Evolutionary conservation across 2,113 vertebrate genomes (phyloP), one percentile per base, ranked within the genome.

Genomic region (Hippocampus zosterae): DNA sequence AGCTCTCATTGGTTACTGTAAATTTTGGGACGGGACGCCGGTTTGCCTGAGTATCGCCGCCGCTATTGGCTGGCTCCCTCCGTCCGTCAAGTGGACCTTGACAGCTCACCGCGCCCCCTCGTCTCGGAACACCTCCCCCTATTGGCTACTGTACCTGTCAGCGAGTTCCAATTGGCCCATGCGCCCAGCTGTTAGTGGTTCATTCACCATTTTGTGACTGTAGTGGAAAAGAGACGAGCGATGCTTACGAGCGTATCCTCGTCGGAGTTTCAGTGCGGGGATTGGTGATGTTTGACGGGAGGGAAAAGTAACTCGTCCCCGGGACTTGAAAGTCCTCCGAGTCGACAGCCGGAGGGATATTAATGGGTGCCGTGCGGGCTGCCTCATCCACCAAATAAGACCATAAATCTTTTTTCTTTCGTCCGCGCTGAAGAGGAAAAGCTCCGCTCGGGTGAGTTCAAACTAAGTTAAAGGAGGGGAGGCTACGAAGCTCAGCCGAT

Each of bases 151-250:
- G 80, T 90, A 84, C 80, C 90, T 89, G 90, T 94, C 92, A 92
- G 74, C 84, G 81, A 87, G 33, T 80, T 83, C 74, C 86, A 88
- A 96, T 96, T 95, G 95, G 95, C 78, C 90, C 16, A 56, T 53
- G 86, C 27, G 67, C 89, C 93, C 94, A 95, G 94, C 94, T 96
- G 95, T 95, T 95, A 93, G 92, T 93, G 93, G 93, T 96, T 95
- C 95, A 96, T 96, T 96, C 95, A 96, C 95, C 95, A 96, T 96
- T 96, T 96, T 96, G 94, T 94, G 94, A 93, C 93, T 94, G 87
- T 96, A 95, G 94, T 95, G 94, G 92, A 79, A 95, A 94, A 94
- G 57, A 94, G 91, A 86, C 85, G 90, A 91, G 71, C 86, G 88
- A 92, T 91, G 92, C 90, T 93, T 93, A 92, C 88, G 5, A 37